Base-by-base conservation (phyloP, 2,113 vertebrate genomes). In the Collichthys lucidus region DNA sequence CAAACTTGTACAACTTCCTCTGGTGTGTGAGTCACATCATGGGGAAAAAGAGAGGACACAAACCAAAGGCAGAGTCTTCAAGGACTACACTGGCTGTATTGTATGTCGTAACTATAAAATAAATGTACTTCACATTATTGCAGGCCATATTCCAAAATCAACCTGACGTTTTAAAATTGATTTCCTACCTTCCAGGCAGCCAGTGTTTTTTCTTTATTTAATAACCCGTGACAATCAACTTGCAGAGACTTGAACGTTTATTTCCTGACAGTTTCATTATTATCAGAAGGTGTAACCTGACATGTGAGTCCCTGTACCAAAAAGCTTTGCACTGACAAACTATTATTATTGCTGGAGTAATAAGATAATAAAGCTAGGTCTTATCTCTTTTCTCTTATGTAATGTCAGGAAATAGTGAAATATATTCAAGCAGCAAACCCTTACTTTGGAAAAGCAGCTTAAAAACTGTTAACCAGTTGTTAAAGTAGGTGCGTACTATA, bases 1-100 rank as follows among this genome's bases (percentile, higher is more conserved):
- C 61, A 66, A 40, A 63, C 89, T 71, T 11, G 53, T 10, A 86
- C 56, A 35, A 81, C 68, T 82, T 79, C 88, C 56, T 56, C 66
- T 69, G 67, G 68, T 71, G 68, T 35, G 11, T 69, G 50, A 89
- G 56, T 81, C 70, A 78, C 59, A 74, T 65, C 31, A 55, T 1
- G 0, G 42, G 42, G 46, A 20, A 50, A 50, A 22, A 5, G 17
- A 74, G 24, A 70, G 4, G 74, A 60, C 4, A 57, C 29, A 19
- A 11, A 66, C 20, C 31, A 53, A 20, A 11, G 0, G 26, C n/a
- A 7, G n/a, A 35, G 62, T 24, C 12, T 72, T 71, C 16, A 40
- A 53, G 42, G 35, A 14, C 76, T 17, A 66, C 72, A 74, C 63
- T 29, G 47, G 42, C 12, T n/a, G 20, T 49, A 53, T 64, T 80